Evolutionary conservation across 2,113 vertebrate species (phyloP), one percentile per base, ranked within the genome.

Genomic region (Anas platyrhynchos): DNA sequence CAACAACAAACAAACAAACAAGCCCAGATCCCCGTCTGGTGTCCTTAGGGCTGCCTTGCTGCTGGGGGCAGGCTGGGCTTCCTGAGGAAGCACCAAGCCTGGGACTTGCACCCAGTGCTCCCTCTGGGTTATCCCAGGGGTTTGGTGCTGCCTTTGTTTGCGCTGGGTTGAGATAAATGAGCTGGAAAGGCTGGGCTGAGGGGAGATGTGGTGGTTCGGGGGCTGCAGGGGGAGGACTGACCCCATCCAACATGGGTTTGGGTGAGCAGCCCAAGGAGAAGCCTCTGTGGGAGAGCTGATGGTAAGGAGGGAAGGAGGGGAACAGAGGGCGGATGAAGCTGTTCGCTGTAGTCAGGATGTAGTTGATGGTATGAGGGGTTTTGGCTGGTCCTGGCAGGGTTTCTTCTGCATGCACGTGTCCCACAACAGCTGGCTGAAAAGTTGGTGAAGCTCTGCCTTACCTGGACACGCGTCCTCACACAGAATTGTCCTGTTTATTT

Each of bases 201-300:
- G 21, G 6, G 15, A 4, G 13, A 16, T 4, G 4, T 29, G 13
- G 23, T 34, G 23, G 43, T 44, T 41, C 13, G 9, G 6, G 13
- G 55, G 5, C 2, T 55, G n/a, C 17, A 29, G 48, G 23, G 9
- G 13, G 31, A 62, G 14, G 21, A 56, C 27, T 48, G 59, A 18
- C 13, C 21, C 31, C 16, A 5, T 32, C 11, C 0, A 0, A 56
- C 2, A 0, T 0, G 0, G 15, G 22, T 89, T 77, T 93, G 69
- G 16, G 9, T 54, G 50, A 58, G 69, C 4, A 23, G 21, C 6
- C 9, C 7, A 26, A 88, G 43, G 21, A 69, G 59, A 41, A 46
- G 48, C 18, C 73, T 83, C 21, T 1, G 0, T 8, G 7, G 43
- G 7, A 77, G 48, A 66, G 4, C n/a, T 34, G 38, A 7, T 46